Base-by-base conservation (phyloP, 2,888 invertebrate genomes). In the Xestia ashworthii region DNA sequence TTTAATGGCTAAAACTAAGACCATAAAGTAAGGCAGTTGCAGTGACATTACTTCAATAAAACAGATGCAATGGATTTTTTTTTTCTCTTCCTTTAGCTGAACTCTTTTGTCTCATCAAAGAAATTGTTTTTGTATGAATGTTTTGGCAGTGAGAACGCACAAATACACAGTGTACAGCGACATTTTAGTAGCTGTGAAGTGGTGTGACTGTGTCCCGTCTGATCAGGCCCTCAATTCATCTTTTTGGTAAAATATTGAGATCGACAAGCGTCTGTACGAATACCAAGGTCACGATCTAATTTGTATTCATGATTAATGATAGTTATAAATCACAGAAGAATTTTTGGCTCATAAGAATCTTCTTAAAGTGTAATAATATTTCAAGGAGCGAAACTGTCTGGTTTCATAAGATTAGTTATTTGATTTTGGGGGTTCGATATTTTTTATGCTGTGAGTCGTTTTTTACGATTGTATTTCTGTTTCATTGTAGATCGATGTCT, bases 221-320 rank as follows among this genome's bases (percentile, higher is more conserved):
- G 41, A 25, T 48, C 25, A 48, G 9, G 9, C 50, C 73, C 53
- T 62, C 38, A 46, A 84, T 85, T 77, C 80, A 86, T 74, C 78
- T 77, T 73, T 82, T 75, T 53, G n/a, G 58, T 70, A 65, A 71
- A 69, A 74, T 79, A 79, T 81, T 82, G 58, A 81, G 75, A 86
- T 84, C 78, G 81, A 82, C 71, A 80, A 84, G 74, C 81, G 76
- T 81, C 73, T 80, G 48, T 50, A 71, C 32, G 64, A 62, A 65
- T 62, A 74, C 41, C 70, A 83, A 84, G 83, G 81, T 74, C 80
- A n/a, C 65, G 32, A 72, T 74, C 76, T 84, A 82, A 87, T 86
- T 82, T 79, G 72, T 76, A 86, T 80, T 73, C 70, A 46, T 76
- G 81, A 87, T 84, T 87, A 88, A 87, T 84, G 81, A 64, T 68